A percentile compares a stretch with the other conserved stretches of the same genome.
Conservation (phyloP, 1,140 invertebrate species). For the Hylaeus anthracinus region DNA sequence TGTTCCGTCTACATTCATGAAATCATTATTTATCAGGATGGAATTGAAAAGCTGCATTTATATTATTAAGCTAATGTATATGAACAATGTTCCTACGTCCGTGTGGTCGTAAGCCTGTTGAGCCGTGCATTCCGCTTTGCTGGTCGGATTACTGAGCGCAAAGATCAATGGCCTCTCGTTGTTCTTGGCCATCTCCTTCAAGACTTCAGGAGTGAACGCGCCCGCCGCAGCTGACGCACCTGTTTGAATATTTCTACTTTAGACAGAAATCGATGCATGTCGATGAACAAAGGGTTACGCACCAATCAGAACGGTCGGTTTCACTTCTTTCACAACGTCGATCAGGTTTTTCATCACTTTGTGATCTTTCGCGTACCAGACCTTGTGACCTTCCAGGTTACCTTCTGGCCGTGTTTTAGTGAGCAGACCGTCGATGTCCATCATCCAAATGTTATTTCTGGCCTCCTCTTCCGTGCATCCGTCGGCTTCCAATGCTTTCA, state of each 20-base stretch:
- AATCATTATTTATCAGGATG: too few relatives aligned
- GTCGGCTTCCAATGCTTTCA: slow-evolving; percentile 92
- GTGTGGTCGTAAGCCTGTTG: slow-evolving; percentile 94
- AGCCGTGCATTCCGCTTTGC: slow-evolving; percentile 97
- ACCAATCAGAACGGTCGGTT: slow-evolving; percentile 94
- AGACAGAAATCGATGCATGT: slow-evolving; percentile 31
- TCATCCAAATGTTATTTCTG: slow-evolving; percentile 92
- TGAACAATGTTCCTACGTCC: slow-evolving; percentile 79
- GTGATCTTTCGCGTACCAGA: slow-evolving; percentile 91
- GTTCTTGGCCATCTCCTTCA: slow-evolving; percentile 92
- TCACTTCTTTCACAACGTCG: slow-evolving; percentile 90
- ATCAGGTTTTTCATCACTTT: slow-evolving; percentile 88
- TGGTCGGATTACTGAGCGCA: slow-evolving; percentile 97
- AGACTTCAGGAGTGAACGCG: slow-evolving; percentile 92
- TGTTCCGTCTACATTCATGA: too few relatives aligned
- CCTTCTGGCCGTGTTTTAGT: slow-evolving; percentile 88
- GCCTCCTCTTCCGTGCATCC: slow-evolving; percentile 90
- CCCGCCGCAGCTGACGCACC: slow-evolving; percentile 94
- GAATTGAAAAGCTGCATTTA: too few relatives aligned
- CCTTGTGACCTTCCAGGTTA: slow-evolving; percentile 88
- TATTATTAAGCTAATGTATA: neutral
- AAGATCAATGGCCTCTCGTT: slow-evolving; percentile 96
- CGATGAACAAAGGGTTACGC: slow-evolving; percentile 59
- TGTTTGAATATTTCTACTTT: slow-evolving; percentile 55
- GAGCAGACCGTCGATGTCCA: slow-evolving; percentile 91